Base-by-base conservation (phyloP, 2,888 invertebrate species). In the Cynaeus angustus region DNA sequence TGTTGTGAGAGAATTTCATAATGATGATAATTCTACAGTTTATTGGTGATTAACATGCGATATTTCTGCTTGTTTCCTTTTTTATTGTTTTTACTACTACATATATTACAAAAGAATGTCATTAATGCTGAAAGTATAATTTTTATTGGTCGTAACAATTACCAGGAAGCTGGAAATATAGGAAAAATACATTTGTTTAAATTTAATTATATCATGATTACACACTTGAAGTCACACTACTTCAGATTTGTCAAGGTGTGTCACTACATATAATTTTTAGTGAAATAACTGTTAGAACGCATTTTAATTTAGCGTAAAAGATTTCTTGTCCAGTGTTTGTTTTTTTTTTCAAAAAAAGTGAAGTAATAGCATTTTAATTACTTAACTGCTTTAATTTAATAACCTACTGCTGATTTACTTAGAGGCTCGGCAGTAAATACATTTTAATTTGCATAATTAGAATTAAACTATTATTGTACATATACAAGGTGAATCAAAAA, bases 31-130 rank as follows among this genome's bases (percentile, higher is more conserved):
- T 33, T n/a, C 33, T 33, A n/a, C 3, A n/a, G 33, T 33, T 33
- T 33, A 33, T 33, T 33, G 33, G 33, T 33, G 9, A 33, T 33
- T 33, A 33, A 9, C 33, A 33, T n/a, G 33, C 33, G 33, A 33
- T 33, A 33, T 33, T 33, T 33, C 33, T 33, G 9, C 33, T 33
- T 21, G 21, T 21, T 33, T 33, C 33, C 33, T 33, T 33, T 33
- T 33, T 7, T 33, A 33, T 33, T 33, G 33, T 33, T 33, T 33
- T 7, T 9, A n/a, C 33, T 33, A 33, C n/a, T 33, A n/a, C 33
- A 33, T 33, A 21, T 21, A 33, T 33, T 33, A 33, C n/a, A n/a
- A 33, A 33, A 33, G 33, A 33, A 33, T 33, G 33, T 6, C 33
- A n/a, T 33, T n/a, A n/a, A 33, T 4, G n/a, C 33, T 33, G n/a